Evolutionary conservation across 2,797 vertebrate genomes (phyloP).

Genomic region (Cyprinodon diabolis): DNA sequence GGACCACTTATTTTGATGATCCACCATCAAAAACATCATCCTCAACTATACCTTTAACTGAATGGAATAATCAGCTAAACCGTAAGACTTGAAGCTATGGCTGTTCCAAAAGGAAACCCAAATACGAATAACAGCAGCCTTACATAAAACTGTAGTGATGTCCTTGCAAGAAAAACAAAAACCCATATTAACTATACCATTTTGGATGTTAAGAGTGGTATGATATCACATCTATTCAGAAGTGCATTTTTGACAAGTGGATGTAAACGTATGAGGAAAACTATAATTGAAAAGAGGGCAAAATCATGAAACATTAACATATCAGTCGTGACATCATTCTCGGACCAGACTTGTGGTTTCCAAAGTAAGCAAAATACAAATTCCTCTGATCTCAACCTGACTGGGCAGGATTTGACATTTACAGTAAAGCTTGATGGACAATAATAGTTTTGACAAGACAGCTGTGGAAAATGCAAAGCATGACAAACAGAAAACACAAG

Average conservation of each 20-base stretch:
- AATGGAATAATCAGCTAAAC: too few species aligned
- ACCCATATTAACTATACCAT: background rate
- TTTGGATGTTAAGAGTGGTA: background rate
- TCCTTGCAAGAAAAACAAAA: background rate
- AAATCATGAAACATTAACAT: background rate
- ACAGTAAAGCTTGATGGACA: background rate
- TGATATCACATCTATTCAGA: background rate
- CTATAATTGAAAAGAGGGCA: background rate
- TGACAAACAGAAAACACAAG: background rate
- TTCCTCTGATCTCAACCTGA: background rate
- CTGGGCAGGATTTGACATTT: background rate
- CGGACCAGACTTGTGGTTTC: background rate
- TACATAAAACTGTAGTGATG: background rate
- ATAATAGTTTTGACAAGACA: background rate
- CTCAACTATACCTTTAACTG: too few species aligned
- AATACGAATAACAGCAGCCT: background rate
- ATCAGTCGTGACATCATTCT: background rate
- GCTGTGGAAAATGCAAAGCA: constrained; percentile 1
- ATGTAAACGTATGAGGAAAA: background rate
- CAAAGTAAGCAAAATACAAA: background rate
- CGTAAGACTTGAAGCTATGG: background rate
- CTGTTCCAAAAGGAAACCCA: background rate
- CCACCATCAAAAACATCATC: too few species aligned
- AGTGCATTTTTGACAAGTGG: background rate
- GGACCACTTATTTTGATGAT: too few species aligned